Percentiles rank a stretch among this genome's conserved stretches.
phyloP scores from a whole-genome alignment of 2,888 invertebrate species.

The Plagodis pulveraria region DNA sequence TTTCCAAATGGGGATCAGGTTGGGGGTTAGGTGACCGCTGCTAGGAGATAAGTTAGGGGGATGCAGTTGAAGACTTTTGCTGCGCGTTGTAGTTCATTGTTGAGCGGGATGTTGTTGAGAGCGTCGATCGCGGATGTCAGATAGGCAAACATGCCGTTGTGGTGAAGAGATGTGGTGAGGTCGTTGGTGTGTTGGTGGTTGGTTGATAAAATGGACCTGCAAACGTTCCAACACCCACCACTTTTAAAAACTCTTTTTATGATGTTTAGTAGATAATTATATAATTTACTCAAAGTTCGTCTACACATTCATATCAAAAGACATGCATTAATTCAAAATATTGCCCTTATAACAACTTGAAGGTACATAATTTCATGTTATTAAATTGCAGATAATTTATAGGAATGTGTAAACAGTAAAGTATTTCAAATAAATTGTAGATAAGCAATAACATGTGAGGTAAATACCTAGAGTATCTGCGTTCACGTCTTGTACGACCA shows the following conservation, averaged over 20 bases:
- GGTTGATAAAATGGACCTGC: constrained; percentile 85
- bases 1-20: constrained; percentile 42
- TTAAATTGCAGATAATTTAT: constrained; percentile 13
- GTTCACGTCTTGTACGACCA: constrained; percentile 91
- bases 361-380: not conserved
- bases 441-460: not conserved
- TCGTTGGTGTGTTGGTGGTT: constrained; percentile 84
- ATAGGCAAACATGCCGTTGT: constrained; percentile 80
- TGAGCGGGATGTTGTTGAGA: constrained; percentile 73
- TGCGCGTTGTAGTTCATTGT: constrained; percentile 76
- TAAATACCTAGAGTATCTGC: constrained; percentile 72
- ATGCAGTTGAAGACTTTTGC: constrained; percentile 73
- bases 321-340: not conserved
- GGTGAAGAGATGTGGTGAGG: constrained; percentile 84
- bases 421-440: constrained; percentile 8
- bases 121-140: constrained; percentile 77
- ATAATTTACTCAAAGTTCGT: constrained; percentile 20
- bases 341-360: too few species aligned
- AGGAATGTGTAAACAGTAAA: constrained; percentile 25
- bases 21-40: constrained; percentile 76
- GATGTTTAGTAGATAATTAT: constrained; percentile 22
- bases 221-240: constrained; percentile 86
- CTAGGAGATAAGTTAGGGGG: constrained; percentile 68
- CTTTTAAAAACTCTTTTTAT: constrained; percentile 73
- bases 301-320: constrained; percentile 27